A percentile compares a stretch with the other conserved stretches of the same genome.
Evolutionary conservation across 2,888 invertebrate genomes (phyloP).

Genomic region (Parnassius apollo): DNA sequence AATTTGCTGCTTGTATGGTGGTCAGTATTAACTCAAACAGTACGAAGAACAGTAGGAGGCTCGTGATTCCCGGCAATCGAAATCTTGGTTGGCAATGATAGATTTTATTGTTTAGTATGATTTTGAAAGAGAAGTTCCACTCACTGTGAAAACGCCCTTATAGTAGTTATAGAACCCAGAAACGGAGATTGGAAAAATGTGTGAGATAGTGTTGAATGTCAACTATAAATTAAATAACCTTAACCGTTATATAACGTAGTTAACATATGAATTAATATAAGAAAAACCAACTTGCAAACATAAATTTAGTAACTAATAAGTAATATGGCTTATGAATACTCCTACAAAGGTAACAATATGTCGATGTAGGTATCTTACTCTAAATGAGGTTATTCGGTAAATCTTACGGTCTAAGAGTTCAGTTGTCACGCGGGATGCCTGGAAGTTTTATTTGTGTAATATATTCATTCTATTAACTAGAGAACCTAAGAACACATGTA

Average conservation of each 20-base stretch:
- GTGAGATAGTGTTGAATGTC: slow-evolving; percentile 7
- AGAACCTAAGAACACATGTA: slow-evolving; percentile 21
- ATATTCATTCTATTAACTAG: slow-evolving; percentile 8
- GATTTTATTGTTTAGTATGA: too few species aligned
- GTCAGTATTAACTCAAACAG: too few species aligned
- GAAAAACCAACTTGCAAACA: slow-evolving; percentile 7
- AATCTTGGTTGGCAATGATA: too few species aligned
- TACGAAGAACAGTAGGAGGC: too few species aligned
- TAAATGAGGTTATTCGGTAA: slow-evolving; percentile 13
- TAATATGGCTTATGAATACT: slow-evolving; percentile 19
- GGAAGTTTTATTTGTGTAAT: not conserved
- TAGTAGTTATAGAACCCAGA: not conserved
- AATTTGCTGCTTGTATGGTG: too few species aligned
- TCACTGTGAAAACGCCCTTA: not conserved
- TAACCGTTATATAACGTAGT: not conserved
- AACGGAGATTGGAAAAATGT: not conserved
- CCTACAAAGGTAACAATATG: slow-evolving; percentile 13
- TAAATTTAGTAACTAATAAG: not conserved
- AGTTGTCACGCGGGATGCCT: slow-evolving; percentile 5
- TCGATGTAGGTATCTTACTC: slow-evolving; percentile 1
- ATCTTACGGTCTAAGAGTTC: slow-evolving; percentile 10
- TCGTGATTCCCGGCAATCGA: too few species aligned
- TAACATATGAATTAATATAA: slow-evolving; percentile 1
- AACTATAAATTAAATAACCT: not conserved
- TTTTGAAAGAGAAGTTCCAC: too few species aligned